phyloP scores from a whole-genome alignment of 2,113 vertebrate genomes.

The Phycodurus eques region DNA sequence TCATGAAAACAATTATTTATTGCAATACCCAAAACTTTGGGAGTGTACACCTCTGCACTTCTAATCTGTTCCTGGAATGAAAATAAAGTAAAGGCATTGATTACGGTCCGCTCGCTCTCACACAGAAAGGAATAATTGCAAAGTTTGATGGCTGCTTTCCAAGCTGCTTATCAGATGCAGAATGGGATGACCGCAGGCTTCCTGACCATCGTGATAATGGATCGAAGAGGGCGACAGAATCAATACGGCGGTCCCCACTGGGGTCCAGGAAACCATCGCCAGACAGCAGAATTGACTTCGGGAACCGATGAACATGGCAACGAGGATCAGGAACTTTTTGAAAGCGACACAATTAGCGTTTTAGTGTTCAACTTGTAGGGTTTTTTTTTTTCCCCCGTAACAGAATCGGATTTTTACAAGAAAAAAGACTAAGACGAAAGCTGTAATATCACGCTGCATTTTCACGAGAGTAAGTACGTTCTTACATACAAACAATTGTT shows the following conservation, averaged over 20 bases:
- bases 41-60: too few relatives aligned
- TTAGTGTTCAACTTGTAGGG: not conserved
- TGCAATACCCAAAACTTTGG: too few relatives aligned
- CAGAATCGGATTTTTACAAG: not conserved
- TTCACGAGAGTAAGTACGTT: too few relatives aligned
- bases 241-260: constrained; percentile 49
- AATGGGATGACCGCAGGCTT: constrained; percentile 56
- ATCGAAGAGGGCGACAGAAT: constrained; percentile 45
- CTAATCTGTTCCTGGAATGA: too few relatives aligned
- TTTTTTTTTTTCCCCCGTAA: too few relatives aligned
- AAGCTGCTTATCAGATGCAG: constrained; percentile 34
- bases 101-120: not conserved
- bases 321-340: not conserved
- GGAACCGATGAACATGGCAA: not conserved
- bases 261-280: constrained; percentile 37
- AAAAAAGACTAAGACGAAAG: not conserved
- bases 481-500: too few relatives aligned
- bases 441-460: not conserved
- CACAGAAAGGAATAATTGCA: constrained; percentile 22
- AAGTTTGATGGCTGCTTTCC: constrained; percentile 42
- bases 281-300: not conserved
- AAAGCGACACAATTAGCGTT: not conserved
- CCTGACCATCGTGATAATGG: constrained; percentile 52
- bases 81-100: not conserved
- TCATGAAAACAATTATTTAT: too few relatives aligned